Evolutionary conservation across 2,888 invertebrate genomes (phyloP), one percentile per base, ranked within the genome.

Genomic region (Endomychus coccineus): DNA sequence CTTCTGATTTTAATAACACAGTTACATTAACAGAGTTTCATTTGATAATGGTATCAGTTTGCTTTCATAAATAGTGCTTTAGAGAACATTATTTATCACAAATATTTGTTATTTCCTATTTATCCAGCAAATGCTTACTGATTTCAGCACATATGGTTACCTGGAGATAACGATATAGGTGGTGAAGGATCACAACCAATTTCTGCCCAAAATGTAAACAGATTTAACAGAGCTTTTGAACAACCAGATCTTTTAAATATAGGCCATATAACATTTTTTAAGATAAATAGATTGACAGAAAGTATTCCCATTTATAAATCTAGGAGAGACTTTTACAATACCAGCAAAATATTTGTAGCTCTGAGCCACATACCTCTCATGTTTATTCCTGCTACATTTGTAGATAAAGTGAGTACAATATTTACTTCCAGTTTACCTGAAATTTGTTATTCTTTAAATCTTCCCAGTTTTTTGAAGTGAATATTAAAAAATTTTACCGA

Each of bases 131-230:
- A n/a, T n/a, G n/a, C n/a, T n/a, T n/a, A n/a, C n/a, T n/a, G n/a
- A n/a, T n/a, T n/a, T 16, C 64, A 85, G 84, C 76, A 77, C 66
- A 71, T 96, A 34, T 92, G 84, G 73, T 65, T 96, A 43, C 89
- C 95, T 12, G 97, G 97, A 3, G 97, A 97, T 62, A 97, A 97
- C 66, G 97, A 97, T 59, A 89, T 97, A 39, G 97, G 96, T 4
- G 96, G 97, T 9, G 96, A 97, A 67, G 80, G 68, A 32, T 56
- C 75, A 42, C 81, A 83, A 52, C 73, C 76, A 22, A 75, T 88
- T 24, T 77, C 76, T 13, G 65, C 69, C 27, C 64, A 74, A n/a
- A 88, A 87, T 67, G 60, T 83, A 4, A 63, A 70, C 10, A 76
- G 83, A 52, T 92, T 89, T 60, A 75, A 81, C 39, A 71, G 75